Percentiles rank a stretch among this genome's conserved stretches.
Conservation (phyloP, 2,888 invertebrate species). For the Drosophila tripunctata region DNA sequence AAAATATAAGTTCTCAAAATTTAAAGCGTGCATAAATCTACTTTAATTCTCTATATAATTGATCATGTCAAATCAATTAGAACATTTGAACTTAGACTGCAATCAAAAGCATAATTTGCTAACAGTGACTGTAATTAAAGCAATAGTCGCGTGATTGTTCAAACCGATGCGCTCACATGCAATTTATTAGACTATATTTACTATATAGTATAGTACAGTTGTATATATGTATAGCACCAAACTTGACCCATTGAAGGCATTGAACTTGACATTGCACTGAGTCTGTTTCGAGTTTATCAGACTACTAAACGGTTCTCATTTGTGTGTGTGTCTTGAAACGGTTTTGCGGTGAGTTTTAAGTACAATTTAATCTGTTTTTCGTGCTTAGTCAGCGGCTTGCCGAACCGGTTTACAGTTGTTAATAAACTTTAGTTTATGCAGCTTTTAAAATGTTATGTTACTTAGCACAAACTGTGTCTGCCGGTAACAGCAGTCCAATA, state of each 20-base stretch:
- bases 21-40: background rate
- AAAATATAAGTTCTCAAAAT: background rate
- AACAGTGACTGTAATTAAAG: constrained; percentile 9
- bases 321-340: background rate
- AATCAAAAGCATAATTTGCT: constrained; percentile 20
- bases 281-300: background rate
- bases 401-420: constrained; percentile 29
- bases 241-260: constrained; percentile 19
- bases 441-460: constrained; percentile 28
- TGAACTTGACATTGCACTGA: constrained; percentile 57
- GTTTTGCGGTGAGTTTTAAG: constrained; percentile 2
- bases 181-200: background rate
- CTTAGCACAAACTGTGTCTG: constrained; percentile 45
- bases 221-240: background rate
- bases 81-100: constrained; percentile 12
- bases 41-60: constrained; percentile 16
- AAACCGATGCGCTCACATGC: background rate
- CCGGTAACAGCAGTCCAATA: constrained; percentile 35
- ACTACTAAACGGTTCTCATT: constrained; percentile 11
- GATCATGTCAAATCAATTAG: constrained; percentile 19
- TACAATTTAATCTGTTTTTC: constrained; percentile 6
- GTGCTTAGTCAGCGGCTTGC: constrained; percentile 20
- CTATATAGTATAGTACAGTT: background rate
- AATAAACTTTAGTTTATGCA: background rate
- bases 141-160: constrained; percentile 9